Evolutionary conservation across 2,888 invertebrate genomes (phyloP).

Genomic region (Megaustenia siamemsis): DNA sequence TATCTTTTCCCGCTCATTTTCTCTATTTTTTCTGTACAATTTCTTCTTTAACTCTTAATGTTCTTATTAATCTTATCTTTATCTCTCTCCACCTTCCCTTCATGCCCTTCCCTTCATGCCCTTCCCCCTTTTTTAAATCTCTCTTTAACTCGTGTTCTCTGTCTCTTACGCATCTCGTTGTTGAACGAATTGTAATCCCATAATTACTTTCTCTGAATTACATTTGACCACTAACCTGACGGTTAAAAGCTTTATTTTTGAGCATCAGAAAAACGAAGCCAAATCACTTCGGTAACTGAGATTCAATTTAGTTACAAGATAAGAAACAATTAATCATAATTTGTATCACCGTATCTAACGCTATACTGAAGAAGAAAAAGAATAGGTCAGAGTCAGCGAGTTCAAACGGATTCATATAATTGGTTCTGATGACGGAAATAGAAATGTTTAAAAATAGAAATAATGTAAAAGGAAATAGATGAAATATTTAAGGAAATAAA

Average conservation of each 20-base stretch:
- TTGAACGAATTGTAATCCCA: not conserved
- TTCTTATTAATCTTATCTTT: not conserved
- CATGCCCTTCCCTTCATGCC: constrained; percentile 6
- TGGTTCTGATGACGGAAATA: not conserved
- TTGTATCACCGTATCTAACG: constrained; percentile 1
- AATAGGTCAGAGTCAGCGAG: not conserved
- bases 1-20: not conserved
- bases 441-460: not conserved
- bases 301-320: constrained; percentile 19
- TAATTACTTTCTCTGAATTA: constrained; percentile 1
- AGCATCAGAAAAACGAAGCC: not conserved
- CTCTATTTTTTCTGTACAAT: not conserved
- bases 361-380: not conserved
- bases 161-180: not conserved
- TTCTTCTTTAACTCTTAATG: constrained; percentile 1
- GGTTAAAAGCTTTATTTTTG: not conserved
- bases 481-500: too few relatives aligned
- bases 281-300: not conserved
- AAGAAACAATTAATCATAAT: constrained; percentile 47
- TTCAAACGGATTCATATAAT: not conserved
- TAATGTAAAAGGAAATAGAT: too few relatives aligned
- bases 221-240: not conserved
- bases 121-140: not conserved
- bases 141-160: not conserved
- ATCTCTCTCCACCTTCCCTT: not conserved